Conservation (phyloP, 2,113 vertebrate species). For the Oriolus oriolus region DNA sequence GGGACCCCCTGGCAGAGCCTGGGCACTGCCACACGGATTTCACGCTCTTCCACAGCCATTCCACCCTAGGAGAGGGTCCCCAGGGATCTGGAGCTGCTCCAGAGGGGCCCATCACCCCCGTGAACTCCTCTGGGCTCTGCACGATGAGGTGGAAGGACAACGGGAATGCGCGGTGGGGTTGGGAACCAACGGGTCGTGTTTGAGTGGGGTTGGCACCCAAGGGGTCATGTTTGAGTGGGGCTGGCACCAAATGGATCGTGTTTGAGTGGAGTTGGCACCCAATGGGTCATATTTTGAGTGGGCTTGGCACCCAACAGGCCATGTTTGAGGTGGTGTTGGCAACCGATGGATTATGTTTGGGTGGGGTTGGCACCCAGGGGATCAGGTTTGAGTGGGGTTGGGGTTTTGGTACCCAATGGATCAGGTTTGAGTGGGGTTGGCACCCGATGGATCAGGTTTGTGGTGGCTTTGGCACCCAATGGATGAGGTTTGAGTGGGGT, state of each 20-base stretch:
- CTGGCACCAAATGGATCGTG: rapidly evolving
- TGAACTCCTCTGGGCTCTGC: background rate
- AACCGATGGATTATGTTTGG: background rate
- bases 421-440: rapidly evolving
- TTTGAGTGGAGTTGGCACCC: rapidly evolving
- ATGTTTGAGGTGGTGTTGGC: background rate
- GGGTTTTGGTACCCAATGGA: too few relatives aligned
- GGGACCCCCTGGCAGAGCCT: background rate
- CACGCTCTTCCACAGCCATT: rapidly evolving
- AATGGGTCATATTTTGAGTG: rapidly evolving
- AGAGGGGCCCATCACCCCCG: rapidly evolving
- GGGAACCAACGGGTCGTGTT: rapidly evolving
- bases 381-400: background rate
- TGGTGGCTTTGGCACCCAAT: rapidly evolving
- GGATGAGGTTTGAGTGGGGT: rapidly evolving
- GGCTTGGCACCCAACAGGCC: rapidly evolving
- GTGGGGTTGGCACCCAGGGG: rapidly evolving
- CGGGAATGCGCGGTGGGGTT: rapidly evolving
- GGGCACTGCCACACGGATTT: background rate
- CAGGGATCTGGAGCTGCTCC: background rate
- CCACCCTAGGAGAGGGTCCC: background rate
- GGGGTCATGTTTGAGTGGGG: rapidly evolving
- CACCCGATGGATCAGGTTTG: rapidly evolving
- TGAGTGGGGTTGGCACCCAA: background rate
- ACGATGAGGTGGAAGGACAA: background rate